phyloP scores from a whole-genome alignment of 2,888 invertebrate species.

The Lycophotia porphyrea region DNA sequence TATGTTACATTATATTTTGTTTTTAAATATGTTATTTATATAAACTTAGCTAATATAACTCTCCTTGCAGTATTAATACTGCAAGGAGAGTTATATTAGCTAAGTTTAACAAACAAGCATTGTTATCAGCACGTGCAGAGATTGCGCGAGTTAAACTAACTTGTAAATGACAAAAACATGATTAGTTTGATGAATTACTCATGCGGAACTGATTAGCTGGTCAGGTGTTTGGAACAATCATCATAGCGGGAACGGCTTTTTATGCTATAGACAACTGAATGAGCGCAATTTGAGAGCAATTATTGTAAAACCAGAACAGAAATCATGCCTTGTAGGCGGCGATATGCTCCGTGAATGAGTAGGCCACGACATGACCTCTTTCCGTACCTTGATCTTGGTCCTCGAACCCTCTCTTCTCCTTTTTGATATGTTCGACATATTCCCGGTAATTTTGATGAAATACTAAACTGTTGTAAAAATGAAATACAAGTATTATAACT shows the following conservation, averaged over 20 bases:
- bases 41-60: too few relatives aligned
- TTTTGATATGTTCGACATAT: conserved; percentile 90
- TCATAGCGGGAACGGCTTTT: not conserved
- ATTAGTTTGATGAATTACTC: conserved; percentile 31
- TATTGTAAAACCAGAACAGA: conserved; percentile 8
- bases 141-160: not conserved
- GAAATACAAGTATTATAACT: conserved; percentile 63
- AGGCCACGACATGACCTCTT: conserved; percentile 77
- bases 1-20: not conserved
- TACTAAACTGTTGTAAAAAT: conserved; percentile 25
- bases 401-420: conserved; percentile 87
- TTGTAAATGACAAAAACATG: conserved; percentile 41
- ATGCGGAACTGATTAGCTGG: conserved; percentile 27
- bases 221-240: not conserved
- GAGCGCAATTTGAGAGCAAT: not conserved
- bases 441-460: conserved; percentile 43
- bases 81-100: not conserved
- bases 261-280: not conserved
- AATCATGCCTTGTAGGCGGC: conserved; percentile 21
- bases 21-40: not conserved
- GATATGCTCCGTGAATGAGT: conserved; percentile 44
- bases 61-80: too few relatives aligned
- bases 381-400: conserved; percentile 89
- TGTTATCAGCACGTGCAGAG: not conserved
- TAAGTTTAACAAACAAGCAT: conserved; percentile 13